Base-by-base conservation (phyloP, 2,888 invertebrate species). In the Drosophila koepferae region DNA sequence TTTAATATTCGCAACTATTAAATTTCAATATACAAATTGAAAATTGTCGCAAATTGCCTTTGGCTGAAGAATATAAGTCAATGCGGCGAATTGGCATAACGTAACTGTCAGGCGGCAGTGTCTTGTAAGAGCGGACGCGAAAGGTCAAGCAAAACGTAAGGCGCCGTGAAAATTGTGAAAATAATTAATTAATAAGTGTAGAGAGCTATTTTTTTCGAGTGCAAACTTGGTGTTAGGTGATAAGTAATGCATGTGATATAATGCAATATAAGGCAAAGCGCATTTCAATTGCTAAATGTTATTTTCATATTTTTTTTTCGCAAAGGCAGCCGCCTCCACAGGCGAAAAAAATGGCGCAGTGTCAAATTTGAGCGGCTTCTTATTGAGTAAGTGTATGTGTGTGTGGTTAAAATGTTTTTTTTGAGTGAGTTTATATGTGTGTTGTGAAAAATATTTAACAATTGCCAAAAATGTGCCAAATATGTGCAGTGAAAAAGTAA, bases 1-100 rank as follows among this genome's bases (percentile, higher is more conserved):
- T 40, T 40, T 10, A 10, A 18, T 43, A 18, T 43, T 43, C 18
- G 9, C 41, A n/a, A 3, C n/a, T n/a, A 41, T 44, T 5, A 3
- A 6, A 46, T 23, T 23, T 7, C 14, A 46, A 46, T 20, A 44
- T 12, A 12, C 12, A n/a, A 18, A 10, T 31, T 31, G 49, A n/a
- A n/a, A n/a, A n/a, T n/a, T n/a, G n/a, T n/a, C n/a, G n/a, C n/a
- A n/a, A n/a, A n/a, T n/a, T 6, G 12, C 3, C 34, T 34, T 23
- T 23, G 3, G 4, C 23, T 23, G 23, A 7, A 3, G 34, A 51
- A 34, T 51, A 34, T 34, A 51, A 34, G 34, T 7, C 34, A 34
- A 18, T 51, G 51, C 34, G 51, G 51, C 51, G 51, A 51, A 51
- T 51, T 51, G 51, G 51, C 34, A 10, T 3, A n/a, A 7, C 34